Evolutionary conservation across 2,888 invertebrate species (phyloP).

Genomic region (Argyresthia goedartella): DNA sequence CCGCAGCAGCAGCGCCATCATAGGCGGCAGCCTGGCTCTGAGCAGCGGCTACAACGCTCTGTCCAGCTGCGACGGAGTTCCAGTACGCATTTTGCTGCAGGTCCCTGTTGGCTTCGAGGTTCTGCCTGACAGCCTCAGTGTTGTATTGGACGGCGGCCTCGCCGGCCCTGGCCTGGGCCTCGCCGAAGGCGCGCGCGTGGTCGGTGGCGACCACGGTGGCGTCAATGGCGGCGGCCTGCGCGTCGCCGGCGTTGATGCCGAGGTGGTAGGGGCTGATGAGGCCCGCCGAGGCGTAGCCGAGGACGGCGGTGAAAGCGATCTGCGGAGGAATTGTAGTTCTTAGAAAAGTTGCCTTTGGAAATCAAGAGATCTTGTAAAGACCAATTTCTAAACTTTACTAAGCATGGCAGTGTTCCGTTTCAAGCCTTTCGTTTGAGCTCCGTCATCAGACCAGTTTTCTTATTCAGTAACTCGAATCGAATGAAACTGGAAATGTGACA

Average conservation of each 20-base stretch:
- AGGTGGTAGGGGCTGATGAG: constrained; percentile 38
- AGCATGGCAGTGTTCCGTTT: too few species aligned
- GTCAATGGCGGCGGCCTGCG: constrained; percentile 58
- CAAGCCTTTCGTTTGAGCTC: too few species aligned
- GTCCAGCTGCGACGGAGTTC: constrained; percentile 49
- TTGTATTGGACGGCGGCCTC: constrained; percentile 49
- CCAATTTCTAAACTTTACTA: too few species aligned
- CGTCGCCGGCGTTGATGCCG: constrained; percentile 54
- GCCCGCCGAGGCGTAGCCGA: constrained; percentile 62
- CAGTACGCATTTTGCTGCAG: constrained; percentile 58
- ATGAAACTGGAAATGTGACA: too few species aligned
- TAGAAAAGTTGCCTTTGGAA: too few species aligned
- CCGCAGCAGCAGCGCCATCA: constrained; percentile 36
- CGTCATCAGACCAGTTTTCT: too few species aligned
- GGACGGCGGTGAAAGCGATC: constrained; percentile 59
- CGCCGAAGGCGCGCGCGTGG: neutral
- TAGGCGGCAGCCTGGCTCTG: constrained; percentile 55
- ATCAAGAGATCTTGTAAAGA: too few species aligned
- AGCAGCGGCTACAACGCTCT: constrained; percentile 55
- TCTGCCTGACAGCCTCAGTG: constrained; percentile 41
- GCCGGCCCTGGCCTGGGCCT: constrained; percentile 39
- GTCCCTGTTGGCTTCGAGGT: constrained; percentile 47
- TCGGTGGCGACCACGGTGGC: constrained; percentile 40
- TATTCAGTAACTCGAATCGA: too few species aligned
- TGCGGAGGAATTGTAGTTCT: constrained; percentile 15